Evolutionary conservation across 2,888 invertebrate species (phyloP).

Genomic region (Drosophila neotestacea): DNA sequence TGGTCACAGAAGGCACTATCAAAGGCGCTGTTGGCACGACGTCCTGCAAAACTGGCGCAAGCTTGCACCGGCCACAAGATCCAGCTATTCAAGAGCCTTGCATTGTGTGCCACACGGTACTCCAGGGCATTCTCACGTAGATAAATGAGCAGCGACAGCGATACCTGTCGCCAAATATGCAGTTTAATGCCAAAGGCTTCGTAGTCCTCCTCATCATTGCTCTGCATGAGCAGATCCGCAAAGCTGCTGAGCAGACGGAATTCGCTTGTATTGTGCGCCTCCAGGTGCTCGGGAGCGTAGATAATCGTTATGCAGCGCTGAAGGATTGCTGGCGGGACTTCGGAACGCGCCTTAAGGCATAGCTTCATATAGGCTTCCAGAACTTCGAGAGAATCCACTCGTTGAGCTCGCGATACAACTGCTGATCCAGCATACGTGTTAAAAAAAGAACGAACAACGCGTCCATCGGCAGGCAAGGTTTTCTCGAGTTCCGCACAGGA

Average conservation of each 20-base stretch:
- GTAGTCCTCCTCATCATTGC: slow-evolving; percentile 74
- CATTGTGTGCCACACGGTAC: slow-evolving; percentile 69
- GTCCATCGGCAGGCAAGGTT: slow-evolving; percentile 49
- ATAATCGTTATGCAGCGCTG: slow-evolving; percentile 70
- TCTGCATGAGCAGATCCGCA: slow-evolving; percentile 65
- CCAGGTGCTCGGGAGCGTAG: slow-evolving; percentile 57
- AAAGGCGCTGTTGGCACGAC: slow-evolving; percentile 56
- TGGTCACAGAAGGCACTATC: slow-evolving; percentile 70
- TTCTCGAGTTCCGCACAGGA: slow-evolving; percentile 64
- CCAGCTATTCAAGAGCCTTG: slow-evolving; percentile 76
- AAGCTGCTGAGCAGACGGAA: slow-evolving; percentile 64
- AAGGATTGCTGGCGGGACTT: slow-evolving; percentile 69
- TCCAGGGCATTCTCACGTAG: slow-evolving; percentile 68
- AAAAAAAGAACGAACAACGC: slow-evolving; percentile 64
- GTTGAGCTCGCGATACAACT: neutral
- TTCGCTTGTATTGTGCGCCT: slow-evolving; percentile 46
- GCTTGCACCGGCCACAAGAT: slow-evolving; percentile 82
- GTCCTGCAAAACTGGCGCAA: slow-evolving; percentile 68
- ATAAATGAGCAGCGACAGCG: slow-evolving; percentile 63
- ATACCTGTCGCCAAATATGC: slow-evolving; percentile 79
- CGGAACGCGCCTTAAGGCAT: slow-evolving; percentile 60
- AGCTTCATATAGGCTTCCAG: slow-evolving; percentile 66
- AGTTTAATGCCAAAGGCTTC: slow-evolving; percentile 74
- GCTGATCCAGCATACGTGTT: slow-evolving; percentile 52
- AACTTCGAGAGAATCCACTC: slow-evolving; percentile 39